Base-by-base conservation (phyloP, 2,888 invertebrate genomes). In the Lamellibrachia columna region DNA sequence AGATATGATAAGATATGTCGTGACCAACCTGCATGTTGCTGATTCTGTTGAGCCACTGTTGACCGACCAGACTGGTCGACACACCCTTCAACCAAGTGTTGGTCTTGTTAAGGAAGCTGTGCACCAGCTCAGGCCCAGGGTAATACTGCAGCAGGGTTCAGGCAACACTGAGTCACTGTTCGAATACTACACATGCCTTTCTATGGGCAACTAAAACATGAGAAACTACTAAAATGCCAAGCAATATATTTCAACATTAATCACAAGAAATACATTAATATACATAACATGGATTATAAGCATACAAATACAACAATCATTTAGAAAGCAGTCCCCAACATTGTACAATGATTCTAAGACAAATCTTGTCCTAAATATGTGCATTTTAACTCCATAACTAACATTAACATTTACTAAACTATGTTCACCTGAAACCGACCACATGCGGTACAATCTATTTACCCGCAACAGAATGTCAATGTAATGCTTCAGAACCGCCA, bases 21-120 rank as follows among this genome's bases (percentile, higher is more conserved):
- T 75, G 75, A 75, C 75, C 22, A 3, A 75, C 75, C 75, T 75
- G 75, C n/a, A 75, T 6, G 75, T 75, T 75, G 75, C 75, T 75
- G 75, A 75, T 75, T n/a, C n/a, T 75, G 75, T 75, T 75, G 75
- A 75, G 75, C 75, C 75, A 75, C 75, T 75, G 75, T 6, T 75
- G 75, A 75, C 75, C 75, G n/a, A 75, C 75, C 6, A 75, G 75
- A 75, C 75, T 75, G 75, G 75, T 22, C 22, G 75, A 75, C 75
- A 75, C 75, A 6, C 75, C 75, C 75, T 75, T 75, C 22, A 75
- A 6, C 75, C 75, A 75, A 6, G 75, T 75, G 75, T 75, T 75
- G 75, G 75, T 75, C 22, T 75, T 75, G 75, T 75, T 75, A 6
- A 75, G 75, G 75, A 75, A 75, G 75, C n/a, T 75, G 75, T 75